A percentile compares a stretch with the other conserved stretches of the same genome.
Conservation (phyloP, 2,797 vertebrate genomes). For the Danio aesculapii region DNA sequence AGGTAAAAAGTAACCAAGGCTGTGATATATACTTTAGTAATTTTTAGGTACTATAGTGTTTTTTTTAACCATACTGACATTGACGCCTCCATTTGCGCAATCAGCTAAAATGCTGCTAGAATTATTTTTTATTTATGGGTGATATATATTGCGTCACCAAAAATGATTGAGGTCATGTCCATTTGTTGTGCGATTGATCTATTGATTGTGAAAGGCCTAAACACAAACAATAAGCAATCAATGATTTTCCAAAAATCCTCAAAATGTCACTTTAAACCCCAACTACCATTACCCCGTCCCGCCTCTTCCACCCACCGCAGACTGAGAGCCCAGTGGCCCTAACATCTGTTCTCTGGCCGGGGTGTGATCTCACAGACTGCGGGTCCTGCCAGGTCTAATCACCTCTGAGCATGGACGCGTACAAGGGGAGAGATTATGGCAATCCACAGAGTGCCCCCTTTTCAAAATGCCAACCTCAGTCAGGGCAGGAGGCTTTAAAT, state of each 20-base stretch:
- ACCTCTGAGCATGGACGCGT: constrained; percentile 72
- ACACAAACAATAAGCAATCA: neutral
- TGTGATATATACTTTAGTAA: too few relatives aligned
- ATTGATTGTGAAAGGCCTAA: neutral
- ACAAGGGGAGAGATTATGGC: constrained; percentile 74
- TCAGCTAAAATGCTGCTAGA: too few relatives aligned
- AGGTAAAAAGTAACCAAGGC: too few relatives aligned
- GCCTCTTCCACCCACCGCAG: constrained; percentile 12
- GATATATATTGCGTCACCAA: too few relatives aligned
- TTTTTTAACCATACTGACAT: too few relatives aligned
- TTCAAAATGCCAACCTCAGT: constrained; percentile 83
- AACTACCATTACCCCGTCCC: neutral
- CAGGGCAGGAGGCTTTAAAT: constrained; percentile 76
- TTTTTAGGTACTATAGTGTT: too few relatives aligned
- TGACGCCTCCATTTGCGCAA: too few relatives aligned
- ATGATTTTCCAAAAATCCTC: neutral
- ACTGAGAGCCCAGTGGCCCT: neutral
- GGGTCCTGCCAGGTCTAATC: constrained; percentile 58
- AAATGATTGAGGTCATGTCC: too few relatives aligned
- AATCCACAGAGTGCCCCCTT: constrained; percentile 72
- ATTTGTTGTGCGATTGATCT: too few relatives aligned
- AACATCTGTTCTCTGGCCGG: constrained; percentile 43
- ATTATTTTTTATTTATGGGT: too few relatives aligned
- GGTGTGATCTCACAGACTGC: constrained; percentile 46
- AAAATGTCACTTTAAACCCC: neutral